These are phyloP conservation scores for Dicrurus megarhynchus DNA, from an alignment of 2,113 vertebrate genomes.

Conservation along the genomic window DNA sequence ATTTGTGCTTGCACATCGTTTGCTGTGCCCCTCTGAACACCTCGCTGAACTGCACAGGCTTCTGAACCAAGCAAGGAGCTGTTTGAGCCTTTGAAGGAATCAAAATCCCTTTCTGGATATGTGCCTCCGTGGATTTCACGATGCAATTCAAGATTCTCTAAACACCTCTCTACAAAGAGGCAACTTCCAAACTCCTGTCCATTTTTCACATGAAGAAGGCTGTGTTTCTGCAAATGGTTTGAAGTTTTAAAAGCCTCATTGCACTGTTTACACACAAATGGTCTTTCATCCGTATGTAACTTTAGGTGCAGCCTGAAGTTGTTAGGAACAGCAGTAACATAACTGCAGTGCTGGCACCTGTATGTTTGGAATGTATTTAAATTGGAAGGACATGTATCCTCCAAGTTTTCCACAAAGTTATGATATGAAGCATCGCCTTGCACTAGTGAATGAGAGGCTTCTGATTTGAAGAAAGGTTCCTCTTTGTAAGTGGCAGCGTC, in stretches of 20 bases:
- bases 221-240: slow-evolving; percentile 21
- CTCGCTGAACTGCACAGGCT: neutral
- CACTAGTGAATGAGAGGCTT: neutral
- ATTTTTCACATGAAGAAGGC: neutral
- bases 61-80: neutral
- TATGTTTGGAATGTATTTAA: neutral
- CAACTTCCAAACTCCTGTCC: neutral
- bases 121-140: neutral
- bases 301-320: slow-evolving; percentile 28
- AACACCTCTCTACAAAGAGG: neutral
- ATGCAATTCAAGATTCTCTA: neutral
- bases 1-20: neutral
- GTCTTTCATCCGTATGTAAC: neutral
- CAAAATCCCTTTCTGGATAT: neutral
- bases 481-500: neutral
- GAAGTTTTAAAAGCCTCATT: neutral
- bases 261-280: slow-evolving; percentile 20
- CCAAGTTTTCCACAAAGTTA: neutral
- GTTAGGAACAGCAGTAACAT: neutral
- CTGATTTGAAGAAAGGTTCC: neutral
- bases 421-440: neutral
- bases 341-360: slow-evolving; percentile 27
- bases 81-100: neutral
- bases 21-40: neutral
- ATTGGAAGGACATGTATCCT: neutral